These are phyloP conservation scores for Desoria tigrina DNA, from an alignment of 2,888 invertebrate species.

Conservation along the genomic window DNA sequence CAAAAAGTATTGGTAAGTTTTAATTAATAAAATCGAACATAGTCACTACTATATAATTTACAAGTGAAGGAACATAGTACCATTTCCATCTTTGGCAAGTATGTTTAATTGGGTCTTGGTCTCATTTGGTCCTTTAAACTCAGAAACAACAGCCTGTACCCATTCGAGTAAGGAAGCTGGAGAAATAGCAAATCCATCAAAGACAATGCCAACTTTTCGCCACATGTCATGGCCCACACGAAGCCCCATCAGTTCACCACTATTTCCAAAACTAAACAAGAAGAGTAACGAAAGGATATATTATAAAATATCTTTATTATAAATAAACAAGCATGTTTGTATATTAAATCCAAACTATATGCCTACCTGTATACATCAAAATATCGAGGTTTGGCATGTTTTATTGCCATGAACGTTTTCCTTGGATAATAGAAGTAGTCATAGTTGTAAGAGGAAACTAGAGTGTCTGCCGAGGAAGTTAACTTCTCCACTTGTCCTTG, in stretches of 20 bases:
- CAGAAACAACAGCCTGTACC: conserved; percentile 36
- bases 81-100: conserved; percentile 53
- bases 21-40: neutral
- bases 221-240: conserved; percentile 48
- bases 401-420: conserved; percentile 41
- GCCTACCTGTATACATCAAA: conserved; percentile 47
- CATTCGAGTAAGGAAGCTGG: conserved; percentile 42
- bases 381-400: conserved; percentile 38
- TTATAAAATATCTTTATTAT: conserved; percentile 1
- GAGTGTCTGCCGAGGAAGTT: conserved; percentile 9
- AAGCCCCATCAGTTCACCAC: conserved; percentile 48
- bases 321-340: conserved; percentile 2
- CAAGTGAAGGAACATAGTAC: conserved; percentile 35
- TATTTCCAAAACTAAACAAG: conserved; percentile 42
- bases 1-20: conserved; percentile 2
- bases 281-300: neutral
- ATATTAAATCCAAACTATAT: too few relatives aligned
- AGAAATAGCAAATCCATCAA: conserved; percentile 46
- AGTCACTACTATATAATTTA: neutral
- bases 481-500: conserved; percentile 17
- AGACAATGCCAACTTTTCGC: conserved; percentile 48
- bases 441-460: conserved; percentile 9
- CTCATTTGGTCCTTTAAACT: conserved; percentile 23
- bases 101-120: conserved; percentile 39
- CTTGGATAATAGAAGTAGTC: conserved; percentile 51